Conservation (phyloP, 53 echinoderm and acorn worm genomes). For the Arbacia lixula region DNA sequence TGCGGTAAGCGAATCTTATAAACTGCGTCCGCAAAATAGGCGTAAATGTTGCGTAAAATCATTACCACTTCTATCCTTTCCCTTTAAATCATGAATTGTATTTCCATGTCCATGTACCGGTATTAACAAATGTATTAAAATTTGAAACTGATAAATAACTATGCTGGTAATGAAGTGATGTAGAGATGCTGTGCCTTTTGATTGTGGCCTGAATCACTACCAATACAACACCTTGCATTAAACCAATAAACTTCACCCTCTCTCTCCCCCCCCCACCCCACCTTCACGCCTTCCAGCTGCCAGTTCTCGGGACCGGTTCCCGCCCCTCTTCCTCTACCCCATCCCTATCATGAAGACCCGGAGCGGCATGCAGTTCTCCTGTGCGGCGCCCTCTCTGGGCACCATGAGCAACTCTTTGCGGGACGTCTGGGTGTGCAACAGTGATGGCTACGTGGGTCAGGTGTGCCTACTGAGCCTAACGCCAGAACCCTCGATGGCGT, state of each 20-base stretch:
- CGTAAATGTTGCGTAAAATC: too few relatives aligned
- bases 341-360: conserved; percentile 98
- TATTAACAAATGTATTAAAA: background rate
- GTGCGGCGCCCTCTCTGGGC: conserved; percentile 85
- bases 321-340: conserved; percentile 94
- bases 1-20: too few relatives aligned
- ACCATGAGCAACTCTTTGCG: conserved; percentile 89
- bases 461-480: conserved; percentile 86
- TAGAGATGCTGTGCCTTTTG: too few relatives aligned
- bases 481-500: conserved; percentile 93
- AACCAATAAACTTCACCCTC: background rate
- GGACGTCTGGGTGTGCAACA: conserved; percentile 99
- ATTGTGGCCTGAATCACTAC: too few relatives aligned
- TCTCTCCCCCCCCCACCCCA: background rate
- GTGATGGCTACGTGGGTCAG: conserved; percentile 99
- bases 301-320: conserved; percentile 93
- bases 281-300: conserved; percentile 67
- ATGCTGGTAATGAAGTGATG: too few relatives aligned
- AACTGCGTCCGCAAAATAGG: too few relatives aligned
- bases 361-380: conserved; percentile 99
- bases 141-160: too few relatives aligned
- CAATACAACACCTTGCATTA: too few relatives aligned
- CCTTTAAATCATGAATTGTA: too few relatives aligned
- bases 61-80: too few relatives aligned
- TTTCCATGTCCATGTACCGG: too few relatives aligned